Base-by-base conservation (phyloP, 53 echinoderm and acorn worm genomes). In the Antedon mediterranea region DNA sequence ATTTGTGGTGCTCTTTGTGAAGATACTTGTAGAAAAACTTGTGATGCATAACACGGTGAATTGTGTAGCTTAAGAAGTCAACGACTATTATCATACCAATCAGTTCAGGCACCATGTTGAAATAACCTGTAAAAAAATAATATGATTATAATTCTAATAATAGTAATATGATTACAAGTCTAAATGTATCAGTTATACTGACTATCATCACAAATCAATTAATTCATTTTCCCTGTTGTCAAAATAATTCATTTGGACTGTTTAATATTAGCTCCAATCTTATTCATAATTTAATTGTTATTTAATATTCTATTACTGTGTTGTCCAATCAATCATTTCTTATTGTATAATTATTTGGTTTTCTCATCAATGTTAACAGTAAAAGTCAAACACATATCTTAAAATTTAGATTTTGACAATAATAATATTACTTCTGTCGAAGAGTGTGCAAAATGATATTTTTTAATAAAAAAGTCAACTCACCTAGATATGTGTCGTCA, bases 1-100 rank as follows among this genome's bases (percentile, higher is more conserved):
- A 97, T 33, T 41, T 80, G 75, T 97, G 97, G 79, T 97, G 97
- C 28, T 75, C 77, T 74, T 97, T 97, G 82, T 97, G 97, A 33
- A 97, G 41, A 75, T 88, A 81, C 33, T 86, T 84, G 88, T 97
- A 97, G 82, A 97, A 43, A 4, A 83, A 28, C 30, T 87, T 92
- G 75, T 97, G 97, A 70, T 97, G 97, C 31, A 97, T 72, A 44
- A 78, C 89, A 34, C 97, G 88, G 73, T 97, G 97, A 74, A 97
- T 85, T 92, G 89, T 92, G 72, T 97, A 97, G 43, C 92, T 97
- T n/a, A 87, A 79, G 37, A 87, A 80, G 73, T 97, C 97, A 23
- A 90, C 86, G 89, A 97, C 92, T 28, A 97, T 73, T 5, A 97
- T 80, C 73, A 97, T 83, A 18, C 83, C 77, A 33, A 86, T 34